Conservation (phyloP, 2,113 vertebrate species). For the Passer domesticus region DNA sequence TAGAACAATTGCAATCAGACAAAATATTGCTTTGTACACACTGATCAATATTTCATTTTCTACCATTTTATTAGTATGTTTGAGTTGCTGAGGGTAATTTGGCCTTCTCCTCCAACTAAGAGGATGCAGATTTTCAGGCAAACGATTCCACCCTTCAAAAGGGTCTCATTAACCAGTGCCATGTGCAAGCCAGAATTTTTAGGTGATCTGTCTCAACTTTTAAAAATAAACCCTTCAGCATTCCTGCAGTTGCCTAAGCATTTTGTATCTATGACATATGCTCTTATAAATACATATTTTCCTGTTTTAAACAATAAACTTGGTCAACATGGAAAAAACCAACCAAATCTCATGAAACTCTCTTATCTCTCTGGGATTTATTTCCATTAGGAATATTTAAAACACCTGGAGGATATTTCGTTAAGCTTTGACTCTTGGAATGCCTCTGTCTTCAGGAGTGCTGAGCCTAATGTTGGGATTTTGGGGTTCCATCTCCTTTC, state of each 20-base stretch:
- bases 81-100: not conserved
- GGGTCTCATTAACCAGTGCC: not conserved
- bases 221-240: not conserved
- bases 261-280: not conserved
- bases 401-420: not conserved
- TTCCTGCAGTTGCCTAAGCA: not conserved
- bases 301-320: not conserved
- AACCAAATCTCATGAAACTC: not conserved
- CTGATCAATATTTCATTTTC: not conserved
- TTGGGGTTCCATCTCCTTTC: not conserved
- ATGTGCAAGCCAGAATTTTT: not conserved
- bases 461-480: not conserved
- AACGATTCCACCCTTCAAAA: not conserved
- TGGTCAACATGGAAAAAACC: not conserved
- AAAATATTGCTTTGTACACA: not conserved
- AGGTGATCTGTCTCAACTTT: not conserved
- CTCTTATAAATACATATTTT: not conserved
- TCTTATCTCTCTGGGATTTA: not conserved
- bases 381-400: not conserved
- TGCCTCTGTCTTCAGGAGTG: not conserved
- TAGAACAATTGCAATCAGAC: not conserved
- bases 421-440: not conserved
- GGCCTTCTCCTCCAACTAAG: fast-evolving
- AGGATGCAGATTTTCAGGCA: not conserved
- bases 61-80: not conserved